Evolutionary conservation across 2,113 vertebrate species (phyloP).

Genomic region (Pelodiscus sinensis): DNA sequence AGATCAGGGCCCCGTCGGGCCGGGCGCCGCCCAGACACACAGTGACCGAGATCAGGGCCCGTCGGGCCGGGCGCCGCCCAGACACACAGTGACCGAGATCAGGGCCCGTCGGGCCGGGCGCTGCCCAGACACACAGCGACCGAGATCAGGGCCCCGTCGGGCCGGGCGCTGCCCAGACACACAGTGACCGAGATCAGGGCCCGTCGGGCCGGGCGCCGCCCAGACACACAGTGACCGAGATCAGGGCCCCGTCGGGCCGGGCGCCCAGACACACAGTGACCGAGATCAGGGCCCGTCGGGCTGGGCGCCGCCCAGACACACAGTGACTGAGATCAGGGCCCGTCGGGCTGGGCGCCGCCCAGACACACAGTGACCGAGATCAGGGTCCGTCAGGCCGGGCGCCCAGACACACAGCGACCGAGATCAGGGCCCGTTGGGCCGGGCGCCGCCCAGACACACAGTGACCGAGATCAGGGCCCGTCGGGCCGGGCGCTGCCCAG

Average conservation of each 20-base stretch:
- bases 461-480: too few species aligned
- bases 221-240: too few species aligned
- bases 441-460: too few species aligned
- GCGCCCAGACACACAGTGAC: neutral
- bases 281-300: neutral
- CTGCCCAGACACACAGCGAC: too few species aligned
- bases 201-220: too few species aligned
- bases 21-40: neutral
- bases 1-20: neutral
- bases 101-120: fast-evolving
- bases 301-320: neutral
- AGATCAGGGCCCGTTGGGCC: too few species aligned
- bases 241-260: too few species aligned
- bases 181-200: too few species aligned
- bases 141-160: too few species aligned
- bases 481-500: too few species aligned
- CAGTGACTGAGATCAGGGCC: neutral
- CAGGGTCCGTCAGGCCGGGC: fast-evolving
- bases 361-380: neutral
- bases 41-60: neutral
- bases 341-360: fast-evolving
- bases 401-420: too few species aligned
- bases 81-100: neutral
- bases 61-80: fast-evolving
- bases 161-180: too few species aligned